Evolutionary conservation across 2,888 invertebrate genomes (phyloP), one percentile per base, ranked within the genome.

Genomic region (Erebia palarica): DNA sequence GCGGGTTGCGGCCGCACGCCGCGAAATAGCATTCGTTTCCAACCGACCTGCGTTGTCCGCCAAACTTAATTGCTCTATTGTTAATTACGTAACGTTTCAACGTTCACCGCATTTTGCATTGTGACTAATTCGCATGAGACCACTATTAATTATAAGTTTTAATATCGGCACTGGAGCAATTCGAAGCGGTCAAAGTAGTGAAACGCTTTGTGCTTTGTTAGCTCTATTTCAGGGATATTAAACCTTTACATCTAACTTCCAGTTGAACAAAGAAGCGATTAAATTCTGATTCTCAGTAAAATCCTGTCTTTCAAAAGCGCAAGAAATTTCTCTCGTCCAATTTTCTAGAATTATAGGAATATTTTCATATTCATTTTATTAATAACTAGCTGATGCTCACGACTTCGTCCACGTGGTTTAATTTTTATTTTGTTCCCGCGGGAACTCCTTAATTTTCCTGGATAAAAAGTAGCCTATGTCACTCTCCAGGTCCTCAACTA

Each of bases 31-130:
- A 87, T 87, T 88, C 86, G 90, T 89, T 84, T 91, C 86, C 86
- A 83, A 77, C 83, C 81, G 83, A 78, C 82, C 85, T 86, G 86
- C 87, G 85, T 81, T 82, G 82, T 80, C 83, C 82, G 75, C 84
- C 81, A 83, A 87, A 88, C 87, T 92, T 92, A 93, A 92, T 93
- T 93, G 91, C 89, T 89, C 91, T 90, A 92, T 93, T 93, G 92
- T 92, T 92, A 92, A 92, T 93, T 92, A 90, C 88, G 88, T 88
- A 87, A 91, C 91, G 87, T 90, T 91, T 89, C 89, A 89, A 83
- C 86, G 82, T 87, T 81, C 79, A 83, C 88, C 87, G 78, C 88
- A 86, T 78, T 80, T 73, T 74, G 81, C 80, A 84, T 83, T 84
- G 83, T 85, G 84, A 83, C 84, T 84, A 84, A 86, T 84, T 84